Conservation (phyloP, 2,888 invertebrate species). For the Temnothorax unifasciatus region DNA sequence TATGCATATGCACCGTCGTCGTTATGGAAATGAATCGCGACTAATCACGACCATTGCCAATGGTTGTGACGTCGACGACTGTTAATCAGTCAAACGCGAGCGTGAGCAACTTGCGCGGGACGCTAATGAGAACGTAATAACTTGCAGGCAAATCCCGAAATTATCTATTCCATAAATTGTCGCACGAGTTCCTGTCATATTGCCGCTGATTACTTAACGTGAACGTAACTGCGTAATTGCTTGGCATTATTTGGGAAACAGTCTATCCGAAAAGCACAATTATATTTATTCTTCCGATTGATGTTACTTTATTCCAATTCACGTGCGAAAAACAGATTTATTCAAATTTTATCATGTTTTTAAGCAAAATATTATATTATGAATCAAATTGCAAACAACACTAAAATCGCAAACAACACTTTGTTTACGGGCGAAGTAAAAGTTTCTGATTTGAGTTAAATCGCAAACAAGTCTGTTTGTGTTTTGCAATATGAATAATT, state of each 20-base stretch:
- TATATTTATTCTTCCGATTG: slow-evolving; percentile 1
- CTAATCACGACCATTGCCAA: slow-evolving; percentile 55
- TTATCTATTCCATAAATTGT: slow-evolving; percentile 57
- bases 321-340: slow-evolving; percentile 6
- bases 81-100: slow-evolving; percentile 51
- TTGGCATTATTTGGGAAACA: not conserved
- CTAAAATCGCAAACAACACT: too few species aligned
- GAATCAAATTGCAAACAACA: not conserved
- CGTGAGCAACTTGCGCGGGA: slow-evolving; percentile 33
- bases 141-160: slow-evolving; percentile 40
- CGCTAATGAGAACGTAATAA: slow-evolving; percentile 57
- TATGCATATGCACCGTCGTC: slow-evolving; percentile 15
- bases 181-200: not conserved
- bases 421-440: too few species aligned
- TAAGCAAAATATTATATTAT: slow-evolving; percentile 10
- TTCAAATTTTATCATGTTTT: not conserved
- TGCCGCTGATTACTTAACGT: slow-evolving; percentile 37
- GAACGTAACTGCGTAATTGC: slow-evolving; percentile 12
- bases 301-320: slow-evolving; percentile 6
- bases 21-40: slow-evolving; percentile 61
- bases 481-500: slow-evolving; percentile 14
- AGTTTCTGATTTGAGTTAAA: not conserved
- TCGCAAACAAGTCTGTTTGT: not conserved
- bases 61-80: slow-evolving; percentile 53
- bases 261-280: not conserved